A percentile compares a stretch with the other conserved stretches of the same genome.
These are phyloP conservation scores for Heteractis magnifica DNA, from an alignment of 92 coral and sea anemone species.

Conservation along the genomic window DNA sequence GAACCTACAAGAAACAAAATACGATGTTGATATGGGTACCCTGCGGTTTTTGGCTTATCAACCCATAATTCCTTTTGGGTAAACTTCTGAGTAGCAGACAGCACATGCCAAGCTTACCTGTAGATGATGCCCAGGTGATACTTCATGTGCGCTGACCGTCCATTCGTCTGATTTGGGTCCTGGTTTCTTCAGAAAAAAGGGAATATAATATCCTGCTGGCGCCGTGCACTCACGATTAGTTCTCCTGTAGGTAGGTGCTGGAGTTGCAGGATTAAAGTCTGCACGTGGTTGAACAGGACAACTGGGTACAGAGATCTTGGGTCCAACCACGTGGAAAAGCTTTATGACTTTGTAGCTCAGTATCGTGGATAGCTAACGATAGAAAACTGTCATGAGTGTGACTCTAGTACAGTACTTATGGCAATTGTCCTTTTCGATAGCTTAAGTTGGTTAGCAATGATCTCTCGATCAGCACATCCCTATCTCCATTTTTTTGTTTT, in stretches of 20 bases:
- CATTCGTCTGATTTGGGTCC: constrained; percentile 92
- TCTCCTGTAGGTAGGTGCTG: constrained; percentile 33
- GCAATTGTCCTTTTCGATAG: too few relatives aligned
- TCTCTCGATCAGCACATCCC: not conserved
- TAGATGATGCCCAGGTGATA: constrained; percentile 93
- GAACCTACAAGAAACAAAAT: constrained; percentile 27
- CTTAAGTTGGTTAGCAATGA: not conserved
- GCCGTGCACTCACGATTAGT: constrained; percentile 40
- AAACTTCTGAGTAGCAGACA: not conserved
- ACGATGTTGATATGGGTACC: too few relatives aligned
- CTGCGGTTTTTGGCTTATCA: too few relatives aligned
- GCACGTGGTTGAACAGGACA: constrained; percentile 39
- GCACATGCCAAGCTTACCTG: constrained; percentile 57
- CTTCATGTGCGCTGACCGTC: constrained; percentile 90
- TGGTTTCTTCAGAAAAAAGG: constrained; percentile 76
- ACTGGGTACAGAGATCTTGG: constrained; percentile 38
- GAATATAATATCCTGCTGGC: constrained; percentile 73
- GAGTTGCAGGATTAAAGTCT: constrained; percentile 31
- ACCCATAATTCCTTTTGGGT: too few relatives aligned
- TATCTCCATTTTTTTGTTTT: too few relatives aligned
- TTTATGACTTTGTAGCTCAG: constrained; percentile 25
- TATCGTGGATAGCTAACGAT: constrained; percentile 18
- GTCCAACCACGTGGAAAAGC: constrained; percentile 46
- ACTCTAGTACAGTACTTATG: too few relatives aligned
- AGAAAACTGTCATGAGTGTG: not conserved